Evolutionary conservation across 2,797 vertebrate genomes (phyloP), one percentile per base, ranked within the genome.

Genomic region (Petrocephalus schoutedeni): DNA sequence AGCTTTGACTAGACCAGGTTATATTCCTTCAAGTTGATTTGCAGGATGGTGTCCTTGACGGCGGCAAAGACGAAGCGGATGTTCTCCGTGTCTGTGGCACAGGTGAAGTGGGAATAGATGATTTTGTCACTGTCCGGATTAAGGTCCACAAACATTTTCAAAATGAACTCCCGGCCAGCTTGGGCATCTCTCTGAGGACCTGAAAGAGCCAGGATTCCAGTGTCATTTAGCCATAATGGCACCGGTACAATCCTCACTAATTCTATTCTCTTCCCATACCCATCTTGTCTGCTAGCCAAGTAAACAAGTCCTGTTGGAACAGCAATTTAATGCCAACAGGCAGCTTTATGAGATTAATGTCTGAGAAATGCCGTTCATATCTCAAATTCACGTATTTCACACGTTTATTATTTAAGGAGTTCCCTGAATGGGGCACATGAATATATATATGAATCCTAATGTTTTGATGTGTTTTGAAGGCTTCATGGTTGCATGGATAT

Each of bases 21-120:
- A 95, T 98, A 98, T 91, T 99, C 97, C 95, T 99, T 98, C 90
- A 99, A 96, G 93, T 98, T 99, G 94, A 98, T 95, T 95, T 99
- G 98, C 92, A 99, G 94, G 92, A 99, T 98, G 80, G 97, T 98
- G 96, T 99, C 98, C 94, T 99, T 99, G 96, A 99, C 98, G 28
- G 97, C 98, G 23, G 97, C 97, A 86, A 99, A 99, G 94, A 99
- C 98, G 0, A 98, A 99, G 89, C 98, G 97, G 92, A 99, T 99
- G 91, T 99, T 99, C 95, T 99, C 97, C 85, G 98, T 99, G 94
- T 99, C 97, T 87, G 97, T 99, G 96, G 98, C 98, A 16, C 97
- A 98, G 4, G 98, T 99, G 97, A 99, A 99, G 95, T 99, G 98
- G 67, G 97, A 98, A 95, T 99, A 98, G 96, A 99, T 98, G 90